Evolutionary conservation across 2,797 vertebrate species (phyloP), one percentile per base, ranked within the genome.

Genomic region (Simalia tracyae): DNA sequence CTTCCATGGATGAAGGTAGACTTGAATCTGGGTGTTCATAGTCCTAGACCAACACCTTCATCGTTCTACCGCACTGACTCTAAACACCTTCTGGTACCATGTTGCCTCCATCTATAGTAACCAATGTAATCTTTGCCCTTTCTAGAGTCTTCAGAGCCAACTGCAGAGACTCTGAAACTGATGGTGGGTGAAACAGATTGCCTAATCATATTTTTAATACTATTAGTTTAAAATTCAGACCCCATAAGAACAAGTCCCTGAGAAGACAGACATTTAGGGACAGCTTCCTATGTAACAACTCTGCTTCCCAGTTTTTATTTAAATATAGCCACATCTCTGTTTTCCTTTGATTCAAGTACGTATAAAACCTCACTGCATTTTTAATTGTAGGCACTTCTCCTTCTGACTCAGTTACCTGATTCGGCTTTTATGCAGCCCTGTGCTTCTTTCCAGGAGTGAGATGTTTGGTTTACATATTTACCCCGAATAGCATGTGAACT

Each of bases 391-490:
- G 15, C 9, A 3, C 8, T 2, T 84, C 93, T 95, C 93, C 88
- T 92, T 95, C 93, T 50, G 95, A 95, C 76, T 88, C 93, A 94
- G 94, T 94, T 93, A 93, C 94, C 93, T 93, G 93, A 96, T 92
- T 95, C 95, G 94, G 94, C 94, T 95, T 93, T 90, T 60, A 54
- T 17, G 22, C 89, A 81, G 89, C 91, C 91, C 88, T 91, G 93
- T 95, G 93, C 92, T 93, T 94, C 93, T 95, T 94, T 92, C 91
- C 93, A 94, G 56, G 94, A 96, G 93, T 94, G 93, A 94, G 91
- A 96, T 76, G 50, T 87, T 87, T 61, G 64, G 50, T 31, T 60
- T 61, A 66, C 26, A n/a, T 61, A 31, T 17, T 61, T 87, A 46
- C 56, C 57, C 72, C 36, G 87, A 87, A 87, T 91, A 60, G 26